Conservation (phyloP, 2,113 vertebrate genomes). For the Pagrus major region DNA sequence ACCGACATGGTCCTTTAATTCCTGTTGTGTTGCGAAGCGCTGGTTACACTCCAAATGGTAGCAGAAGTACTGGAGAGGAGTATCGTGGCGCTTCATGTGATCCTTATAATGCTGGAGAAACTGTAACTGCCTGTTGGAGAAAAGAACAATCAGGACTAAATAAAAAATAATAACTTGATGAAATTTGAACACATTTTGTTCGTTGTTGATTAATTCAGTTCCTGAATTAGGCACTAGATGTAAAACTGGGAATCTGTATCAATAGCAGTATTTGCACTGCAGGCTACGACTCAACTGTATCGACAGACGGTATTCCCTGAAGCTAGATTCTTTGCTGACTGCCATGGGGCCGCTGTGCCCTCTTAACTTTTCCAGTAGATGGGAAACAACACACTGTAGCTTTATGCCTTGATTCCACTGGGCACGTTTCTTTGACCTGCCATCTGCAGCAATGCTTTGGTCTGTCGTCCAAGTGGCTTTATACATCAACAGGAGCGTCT, state of each 20-base stretch:
- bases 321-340: no score
- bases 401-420: no score
- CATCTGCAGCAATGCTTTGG: no score
- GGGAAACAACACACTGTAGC: no score
- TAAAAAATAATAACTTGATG: not conserved
- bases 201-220: not conserved
- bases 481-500: no score
- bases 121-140: constrained; percentile 65
- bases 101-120: constrained; percentile 92
- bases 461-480: no score
- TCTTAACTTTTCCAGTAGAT: no score
- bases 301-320: no score
- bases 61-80: constrained; percentile 91
- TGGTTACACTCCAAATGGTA: constrained; percentile 91
- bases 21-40: constrained; percentile 88
- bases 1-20: constrained; percentile 87
- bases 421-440: no score
- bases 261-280: no score
- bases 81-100: constrained; percentile 91
- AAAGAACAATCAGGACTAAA: constrained; percentile 7
- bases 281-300: no score
- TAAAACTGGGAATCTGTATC: not conserved
- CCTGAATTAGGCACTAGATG: not conserved
- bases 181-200: not conserved
- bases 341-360: no score